Conservation (phyloP, 2,113 vertebrate species). For the Paracanthobrama guichenoti region DNA sequence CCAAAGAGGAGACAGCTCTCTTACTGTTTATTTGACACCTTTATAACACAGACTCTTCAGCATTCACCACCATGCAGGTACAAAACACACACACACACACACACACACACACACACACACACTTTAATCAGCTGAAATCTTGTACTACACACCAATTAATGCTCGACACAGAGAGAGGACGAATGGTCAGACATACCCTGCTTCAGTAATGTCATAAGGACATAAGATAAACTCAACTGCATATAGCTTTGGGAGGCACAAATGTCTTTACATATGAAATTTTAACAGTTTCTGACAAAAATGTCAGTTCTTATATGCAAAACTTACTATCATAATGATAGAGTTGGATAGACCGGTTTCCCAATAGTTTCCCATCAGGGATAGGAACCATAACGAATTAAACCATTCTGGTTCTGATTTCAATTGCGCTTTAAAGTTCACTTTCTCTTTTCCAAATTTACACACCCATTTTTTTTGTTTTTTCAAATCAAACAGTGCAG, state of each 20-base stretch:
- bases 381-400: not conserved
- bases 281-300: not conserved
- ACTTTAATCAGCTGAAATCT: not conserved
- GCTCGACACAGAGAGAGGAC: not conserved
- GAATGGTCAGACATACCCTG: not conserved
- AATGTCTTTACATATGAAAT: not conserved
- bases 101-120: not conserved
- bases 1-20: slow-evolving; percentile 20
- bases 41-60: slow-evolving; percentile 28
- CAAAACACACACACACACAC: not conserved
- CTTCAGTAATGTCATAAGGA: slow-evolving; percentile 14
- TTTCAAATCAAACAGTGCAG: no score
- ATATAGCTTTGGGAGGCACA: not conserved
- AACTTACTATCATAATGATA: not conserved
- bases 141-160: slow-evolving; percentile 8
- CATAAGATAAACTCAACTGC: not conserved
- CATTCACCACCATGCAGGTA: not conserved
- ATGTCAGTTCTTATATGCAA: not conserved
- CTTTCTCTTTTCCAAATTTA: no score
- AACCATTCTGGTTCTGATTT: not conserved
- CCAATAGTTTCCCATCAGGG: not conserved
- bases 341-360: not conserved
- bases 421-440: not conserved
- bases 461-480: no score
- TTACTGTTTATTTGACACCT: slow-evolving; percentile 41